Conservation (phyloP, 2,797 vertebrate genomes). For the Emys orbicularis region DNA sequence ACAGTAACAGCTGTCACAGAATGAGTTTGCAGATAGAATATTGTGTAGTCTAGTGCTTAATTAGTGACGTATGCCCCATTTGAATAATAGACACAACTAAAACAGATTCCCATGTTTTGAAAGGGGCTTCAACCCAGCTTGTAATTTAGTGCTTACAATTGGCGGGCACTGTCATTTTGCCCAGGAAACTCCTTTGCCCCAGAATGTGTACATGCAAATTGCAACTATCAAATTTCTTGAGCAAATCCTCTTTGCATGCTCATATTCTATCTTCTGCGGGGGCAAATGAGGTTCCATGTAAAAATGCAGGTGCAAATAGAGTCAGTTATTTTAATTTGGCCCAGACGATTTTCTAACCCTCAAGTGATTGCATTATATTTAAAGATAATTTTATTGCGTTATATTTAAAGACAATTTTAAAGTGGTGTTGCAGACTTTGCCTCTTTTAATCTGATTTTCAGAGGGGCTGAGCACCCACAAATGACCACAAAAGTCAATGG, state of each 20-base stretch:
- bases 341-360: not conserved
- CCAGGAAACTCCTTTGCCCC: not conserved
- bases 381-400: not conserved
- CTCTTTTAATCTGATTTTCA: not conserved
- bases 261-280: not conserved
- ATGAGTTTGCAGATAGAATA: slow-evolving; percentile 40
- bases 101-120: slow-evolving; percentile 16
- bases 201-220: not conserved
- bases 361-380: not conserved
- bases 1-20: slow-evolving; percentile 74
- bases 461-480: not conserved
- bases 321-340: not conserved
- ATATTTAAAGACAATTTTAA: fast-evolving
- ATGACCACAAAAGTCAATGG: not conserved
- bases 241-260: not conserved
- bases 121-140: slow-evolving; percentile 7
- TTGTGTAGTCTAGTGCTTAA: slow-evolving; percentile 45
- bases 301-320: not conserved
- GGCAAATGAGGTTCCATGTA: not conserved
- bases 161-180: not conserved
- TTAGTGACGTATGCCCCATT: slow-evolving; percentile 36
- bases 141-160: slow-evolving; percentile 6
- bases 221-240: not conserved
- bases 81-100: slow-evolving; percentile 31
- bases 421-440: not conserved